Base-by-base conservation (phyloP, 2,888 invertebrate genomes). In the Bombylius discolor region DNA sequence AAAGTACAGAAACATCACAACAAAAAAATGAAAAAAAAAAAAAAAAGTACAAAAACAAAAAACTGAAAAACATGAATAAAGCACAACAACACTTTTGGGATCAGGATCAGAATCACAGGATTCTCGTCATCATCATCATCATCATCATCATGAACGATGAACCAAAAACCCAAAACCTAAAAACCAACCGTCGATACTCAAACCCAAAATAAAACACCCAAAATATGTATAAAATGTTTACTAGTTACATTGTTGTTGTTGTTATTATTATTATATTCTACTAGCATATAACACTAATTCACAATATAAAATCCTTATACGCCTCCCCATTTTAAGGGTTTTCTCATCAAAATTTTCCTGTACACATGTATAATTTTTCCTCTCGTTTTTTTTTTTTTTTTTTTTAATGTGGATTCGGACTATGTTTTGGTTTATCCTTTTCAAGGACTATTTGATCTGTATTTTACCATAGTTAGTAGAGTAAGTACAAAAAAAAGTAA, bases 131-230 rank as follows among this genome's bases (percentile, higher is more conserved):
- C 39, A 36, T 36, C 36, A 36, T 8, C 6, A 36, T 1, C 36
- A 36, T 8, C 36, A 36, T 6, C 36, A 36, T 8, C 36, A 36
- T 8, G 36, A 36, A 50, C 51, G 53, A 36, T 55, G 36, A 55
- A 55, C 46, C 55, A 34, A 47, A 55, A 55, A 55, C 55, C 55
- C 23, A 55, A 49, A 51, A 46, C 39, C 39, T 42, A 42, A 42
- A 42, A 47, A 51, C 55, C 50, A 55, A 50, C 55, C 55, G 55
- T 50, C 47, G 11, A 8, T 11, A 5, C 39, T 42, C 39, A 42
- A 42, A 42, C 39, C 23, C 23, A 23, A 23, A 23, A 23, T 3
- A 23, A 23, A 23, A 23, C 23, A 23, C 23, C 23, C 23, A 23
- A 23, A 23, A 23, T 23, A 23, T 23, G 2, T 23, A 23, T 23